A percentile compares a stretch with the other conserved stretches of the same genome.
phyloP scores from a whole-genome alignment of 2,888 invertebrate genomes.

The Morpho achilles region DNA sequence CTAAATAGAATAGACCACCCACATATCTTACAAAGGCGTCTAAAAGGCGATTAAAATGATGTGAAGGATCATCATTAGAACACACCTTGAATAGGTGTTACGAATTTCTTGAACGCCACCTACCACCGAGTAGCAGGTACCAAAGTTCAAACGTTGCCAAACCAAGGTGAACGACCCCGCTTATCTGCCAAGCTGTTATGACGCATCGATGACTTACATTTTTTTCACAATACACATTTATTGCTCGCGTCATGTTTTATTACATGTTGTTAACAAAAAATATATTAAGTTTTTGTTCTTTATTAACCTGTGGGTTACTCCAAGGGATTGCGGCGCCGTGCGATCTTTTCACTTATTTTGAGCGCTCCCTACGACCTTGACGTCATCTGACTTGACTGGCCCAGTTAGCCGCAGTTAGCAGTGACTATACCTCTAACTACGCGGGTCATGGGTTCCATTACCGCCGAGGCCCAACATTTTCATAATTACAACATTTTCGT shows the following conservation, averaged over 20 bases:
- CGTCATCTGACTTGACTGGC: background rate
- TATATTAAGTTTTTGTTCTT: background rate
- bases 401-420: no score
- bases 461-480: background rate
- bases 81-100: no score
- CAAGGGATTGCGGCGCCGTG: background rate
- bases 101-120: constrained; percentile 30
- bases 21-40: no score
- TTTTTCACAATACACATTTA: constrained; percentile 24
- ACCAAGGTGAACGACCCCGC: constrained; percentile 57
- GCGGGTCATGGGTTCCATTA: no score
- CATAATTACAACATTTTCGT: no score
- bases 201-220: constrained; percentile 37
- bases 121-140: constrained; percentile 45
- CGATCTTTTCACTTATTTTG: no score
- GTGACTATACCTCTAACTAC: no score
- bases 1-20: no score
- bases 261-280: constrained; percentile 22
- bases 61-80: no score
- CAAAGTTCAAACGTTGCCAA: constrained; percentile 69
- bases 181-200: constrained; percentile 43
- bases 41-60: no score
- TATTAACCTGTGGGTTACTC: background rate
- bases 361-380: no score
- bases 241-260: constrained; percentile 13